Conservation (phyloP, 2,113 vertebrate genomes). For the Ammospiza caudacuta region DNA sequence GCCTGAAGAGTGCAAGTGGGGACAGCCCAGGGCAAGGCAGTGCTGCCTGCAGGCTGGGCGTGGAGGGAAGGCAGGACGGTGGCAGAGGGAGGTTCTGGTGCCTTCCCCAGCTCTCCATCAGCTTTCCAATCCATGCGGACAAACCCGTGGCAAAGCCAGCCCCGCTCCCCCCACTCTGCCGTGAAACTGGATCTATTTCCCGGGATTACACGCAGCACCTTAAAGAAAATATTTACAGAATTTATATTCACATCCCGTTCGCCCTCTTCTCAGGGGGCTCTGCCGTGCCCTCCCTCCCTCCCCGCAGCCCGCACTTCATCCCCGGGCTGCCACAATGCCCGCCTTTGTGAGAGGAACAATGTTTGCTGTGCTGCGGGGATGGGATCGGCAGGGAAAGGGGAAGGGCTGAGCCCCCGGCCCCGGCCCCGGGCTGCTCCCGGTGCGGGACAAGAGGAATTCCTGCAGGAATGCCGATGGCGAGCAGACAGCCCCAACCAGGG, state of each 20-base stretch:
- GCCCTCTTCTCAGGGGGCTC: conserved; percentile 26
- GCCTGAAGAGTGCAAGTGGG: not conserved
- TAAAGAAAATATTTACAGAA: conserved; percentile 73
- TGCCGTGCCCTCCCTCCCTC: not conserved
- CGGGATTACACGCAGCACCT: conserved; percentile 55
- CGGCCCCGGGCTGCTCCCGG: not conserved
- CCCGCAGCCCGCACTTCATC: not conserved
- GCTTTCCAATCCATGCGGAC: not conserved
- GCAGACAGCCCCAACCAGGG: not conserved
- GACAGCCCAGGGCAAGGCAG: not conserved
- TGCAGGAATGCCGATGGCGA: not conserved
- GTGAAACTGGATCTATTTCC: conserved; percentile 58
- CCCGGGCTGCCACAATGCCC: conserved; percentile 42
- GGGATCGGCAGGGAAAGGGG: conserved; percentile 21
- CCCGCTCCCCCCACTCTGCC: not conserved
- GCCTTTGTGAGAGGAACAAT: conserved; percentile 61
- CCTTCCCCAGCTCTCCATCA: not conserved
- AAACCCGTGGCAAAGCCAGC: not conserved
- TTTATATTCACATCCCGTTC: conserved; percentile 70
- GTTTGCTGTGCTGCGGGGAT: conserved; percentile 47
- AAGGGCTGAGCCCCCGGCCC: not conserved
- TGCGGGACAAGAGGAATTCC: conserved; percentile 28
- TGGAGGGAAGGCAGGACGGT: not conserved
- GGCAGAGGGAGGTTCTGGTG: not conserved
- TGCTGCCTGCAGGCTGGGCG: not conserved